Evolutionary conservation across 2,797 vertebrate genomes (phyloP).

Genomic region (Halcyon smyrnensis): DNA sequence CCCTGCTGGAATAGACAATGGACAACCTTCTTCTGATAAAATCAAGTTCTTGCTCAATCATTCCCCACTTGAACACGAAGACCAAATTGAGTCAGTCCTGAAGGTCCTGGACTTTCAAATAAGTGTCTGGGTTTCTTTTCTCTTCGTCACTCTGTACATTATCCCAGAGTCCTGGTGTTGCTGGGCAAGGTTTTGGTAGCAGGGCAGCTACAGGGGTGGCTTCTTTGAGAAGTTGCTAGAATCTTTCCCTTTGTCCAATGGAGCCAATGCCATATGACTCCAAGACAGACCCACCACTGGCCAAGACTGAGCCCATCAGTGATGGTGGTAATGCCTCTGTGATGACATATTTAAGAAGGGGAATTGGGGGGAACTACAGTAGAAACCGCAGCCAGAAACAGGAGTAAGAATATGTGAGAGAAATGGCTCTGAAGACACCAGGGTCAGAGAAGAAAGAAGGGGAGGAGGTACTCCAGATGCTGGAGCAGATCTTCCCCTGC

Average conservation of each 20-base stretch:
- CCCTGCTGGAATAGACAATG: slow-evolving; percentile 59
- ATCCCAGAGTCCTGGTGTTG: neutral
- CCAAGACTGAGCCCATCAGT: neutral
- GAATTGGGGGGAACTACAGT: no score
- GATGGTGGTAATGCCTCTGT: neutral
- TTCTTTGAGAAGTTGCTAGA: neutral
- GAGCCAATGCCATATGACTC: neutral
- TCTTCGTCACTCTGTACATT: neutral
- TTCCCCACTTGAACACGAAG: neutral
- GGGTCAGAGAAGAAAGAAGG: neutral
- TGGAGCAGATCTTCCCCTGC: neutral
- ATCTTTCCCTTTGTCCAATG: neutral
- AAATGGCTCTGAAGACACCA: neutral
- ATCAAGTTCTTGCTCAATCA: slow-evolving; percentile 67
- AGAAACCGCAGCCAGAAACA: neutral
- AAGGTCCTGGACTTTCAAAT: slow-evolving; percentile 25
- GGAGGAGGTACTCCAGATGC: neutral
- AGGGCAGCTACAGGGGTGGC: neutral
- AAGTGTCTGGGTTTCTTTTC: neutral
- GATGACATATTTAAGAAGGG: neutral
- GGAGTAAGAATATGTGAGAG: neutral
- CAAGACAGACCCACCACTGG: neutral
- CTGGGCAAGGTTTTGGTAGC: neutral
- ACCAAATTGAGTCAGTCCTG: slow-evolving; percentile 36
- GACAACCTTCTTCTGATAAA: slow-evolving; percentile 66